These are phyloP conservation scores for Colletes gigas DNA, from an alignment of 1,140 invertebrate species.

Conservation along the genomic window DNA sequence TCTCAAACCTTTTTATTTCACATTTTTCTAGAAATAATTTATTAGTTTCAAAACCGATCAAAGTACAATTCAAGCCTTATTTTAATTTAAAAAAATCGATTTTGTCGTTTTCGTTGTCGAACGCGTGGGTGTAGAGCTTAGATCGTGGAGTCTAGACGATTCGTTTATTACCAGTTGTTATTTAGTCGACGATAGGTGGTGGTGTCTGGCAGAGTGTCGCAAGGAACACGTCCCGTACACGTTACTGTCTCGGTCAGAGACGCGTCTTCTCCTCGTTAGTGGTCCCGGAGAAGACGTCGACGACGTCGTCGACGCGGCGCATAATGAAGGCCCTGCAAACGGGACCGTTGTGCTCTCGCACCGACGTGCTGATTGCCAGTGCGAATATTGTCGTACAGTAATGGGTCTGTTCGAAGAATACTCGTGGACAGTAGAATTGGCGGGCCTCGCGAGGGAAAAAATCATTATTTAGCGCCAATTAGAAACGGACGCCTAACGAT, in stretches of 20 bases:
- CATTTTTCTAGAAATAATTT: too few species aligned
- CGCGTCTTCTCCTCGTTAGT: slow-evolving; percentile 56
- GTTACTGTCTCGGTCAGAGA: slow-evolving; percentile 27
- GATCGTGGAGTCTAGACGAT: background rate
- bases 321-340: slow-evolving; percentile 63
- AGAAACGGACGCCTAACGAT: slow-evolving; percentile 60
- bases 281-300: slow-evolving; percentile 13
- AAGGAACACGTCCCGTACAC: slow-evolving; percentile 32
- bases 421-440: slow-evolving; percentile 36
- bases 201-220: slow-evolving; percentile 6
- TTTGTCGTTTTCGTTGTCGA: too few species aligned
- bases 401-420: slow-evolving; percentile 68
- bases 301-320: slow-evolving; percentile 41
- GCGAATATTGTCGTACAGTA: slow-evolving; percentile 74
- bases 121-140: slow-evolving; percentile 5
- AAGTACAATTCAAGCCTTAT: too few species aligned
- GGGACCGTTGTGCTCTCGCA: slow-evolving; percentile 65
- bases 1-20: too few species aligned
- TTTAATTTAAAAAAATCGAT: background rate
- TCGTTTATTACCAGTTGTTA: slow-evolving; percentile 35
- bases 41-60: too few species aligned
- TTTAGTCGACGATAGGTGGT: slow-evolving; percentile 21
- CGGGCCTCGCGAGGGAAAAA: slow-evolving; percentile 59
- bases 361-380: slow-evolving; percentile 72
- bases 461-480: slow-evolving; percentile 74